These are phyloP conservation scores for Datnioides undecimradiatus DNA, from an alignment of 2,113 vertebrate genomes.

Conservation along the genomic window DNA sequence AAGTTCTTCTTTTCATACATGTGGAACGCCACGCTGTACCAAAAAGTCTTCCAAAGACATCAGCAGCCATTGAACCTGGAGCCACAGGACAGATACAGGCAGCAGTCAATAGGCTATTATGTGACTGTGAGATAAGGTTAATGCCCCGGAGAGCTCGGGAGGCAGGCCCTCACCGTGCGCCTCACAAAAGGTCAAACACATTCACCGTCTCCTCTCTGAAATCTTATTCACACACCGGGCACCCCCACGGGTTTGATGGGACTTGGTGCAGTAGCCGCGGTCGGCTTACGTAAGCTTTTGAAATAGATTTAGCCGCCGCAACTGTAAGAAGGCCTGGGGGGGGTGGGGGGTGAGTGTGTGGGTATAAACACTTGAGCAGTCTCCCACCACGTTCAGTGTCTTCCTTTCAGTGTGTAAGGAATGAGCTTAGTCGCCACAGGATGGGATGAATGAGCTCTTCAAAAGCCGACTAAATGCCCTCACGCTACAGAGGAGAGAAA, in stretches of 20 bases:
- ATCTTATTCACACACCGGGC: constrained; percentile 45
- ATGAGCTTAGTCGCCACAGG: constrained; percentile 49
- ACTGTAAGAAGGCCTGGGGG: constrained; percentile 35
- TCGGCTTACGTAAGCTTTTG: constrained; percentile 53
- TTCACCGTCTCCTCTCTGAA: constrained; percentile 52
- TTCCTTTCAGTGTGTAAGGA: constrained; percentile 62
- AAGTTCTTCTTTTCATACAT: neutral
- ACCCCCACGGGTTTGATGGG: constrained; percentile 39
- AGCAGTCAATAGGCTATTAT: constrained; percentile 68
- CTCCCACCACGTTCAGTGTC: constrained; percentile 51
- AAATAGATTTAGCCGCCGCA: constrained; percentile 53
- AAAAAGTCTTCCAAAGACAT: constrained; percentile 39
- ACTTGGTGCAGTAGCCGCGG: constrained; percentile 41
- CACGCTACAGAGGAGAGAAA: constrained; percentile 2
- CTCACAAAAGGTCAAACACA: constrained; percentile 68
- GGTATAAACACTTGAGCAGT: constrained; percentile 55
- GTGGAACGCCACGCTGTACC: neutral
- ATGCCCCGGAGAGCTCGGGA: constrained; percentile 51
- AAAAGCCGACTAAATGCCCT: constrained; percentile 40
- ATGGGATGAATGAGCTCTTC: constrained; percentile 48
- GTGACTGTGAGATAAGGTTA: constrained; percentile 69
- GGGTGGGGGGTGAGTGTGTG: constrained; percentile 31
- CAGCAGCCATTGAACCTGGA: constrained; percentile 32
- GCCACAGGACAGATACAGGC: constrained; percentile 33
- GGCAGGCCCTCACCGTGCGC: constrained; percentile 27